These are phyloP conservation scores for Zoanthus solanderi DNA, from an alignment of 92 coral and sea anemone genomes.

Conservation along the genomic window DNA sequence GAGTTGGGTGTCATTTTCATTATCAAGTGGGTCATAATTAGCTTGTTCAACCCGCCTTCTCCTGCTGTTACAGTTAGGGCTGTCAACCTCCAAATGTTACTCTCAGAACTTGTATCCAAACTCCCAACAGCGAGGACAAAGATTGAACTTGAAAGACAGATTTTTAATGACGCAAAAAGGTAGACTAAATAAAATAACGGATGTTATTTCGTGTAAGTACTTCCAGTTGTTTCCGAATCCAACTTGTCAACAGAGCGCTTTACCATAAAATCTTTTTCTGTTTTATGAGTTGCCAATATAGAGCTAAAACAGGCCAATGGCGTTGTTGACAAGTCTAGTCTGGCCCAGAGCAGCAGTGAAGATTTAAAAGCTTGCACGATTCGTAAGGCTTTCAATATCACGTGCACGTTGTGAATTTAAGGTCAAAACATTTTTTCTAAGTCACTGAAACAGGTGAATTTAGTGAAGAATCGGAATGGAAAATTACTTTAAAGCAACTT, in stretches of 20 bases:
- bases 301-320: slow-evolving; percentile 13
- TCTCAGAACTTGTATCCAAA: slow-evolving; percentile 41
- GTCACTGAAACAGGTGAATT: neutral
- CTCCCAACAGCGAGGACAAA: neutral
- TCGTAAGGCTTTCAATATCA: slow-evolving; percentile 57
- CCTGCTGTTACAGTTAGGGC: slow-evolving; percentile 67
- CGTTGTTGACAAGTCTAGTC: slow-evolving; percentile 14
- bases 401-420: slow-evolving; percentile 63
- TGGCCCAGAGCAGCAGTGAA: neutral
- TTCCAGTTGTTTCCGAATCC: slow-evolving; percentile 40
- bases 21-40: slow-evolving; percentile 80
- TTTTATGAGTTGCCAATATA: neutral
- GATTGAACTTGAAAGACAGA: slow-evolving; percentile 1
- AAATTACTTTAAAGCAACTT: neutral
- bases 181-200: slow-evolving; percentile 51
- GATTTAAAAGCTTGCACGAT: slow-evolving; percentile 58
- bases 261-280: slow-evolving; percentile 32
- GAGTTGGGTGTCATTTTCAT: slow-evolving; percentile 24
- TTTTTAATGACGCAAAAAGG: neutral
- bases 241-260: slow-evolving; percentile 42
- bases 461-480: slow-evolving; percentile 26
- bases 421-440: slow-evolving; percentile 52
- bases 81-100: slow-evolving; percentile 69
- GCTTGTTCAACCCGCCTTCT: slow-evolving; percentile 68
- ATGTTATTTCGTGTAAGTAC: slow-evolving; percentile 29